A percentile compares a stretch with the other conserved stretches of the same genome.
Evolutionary conservation across 2,888 invertebrate species (phyloP).

Genomic region (Zaprionus obscuricornis): DNA sequence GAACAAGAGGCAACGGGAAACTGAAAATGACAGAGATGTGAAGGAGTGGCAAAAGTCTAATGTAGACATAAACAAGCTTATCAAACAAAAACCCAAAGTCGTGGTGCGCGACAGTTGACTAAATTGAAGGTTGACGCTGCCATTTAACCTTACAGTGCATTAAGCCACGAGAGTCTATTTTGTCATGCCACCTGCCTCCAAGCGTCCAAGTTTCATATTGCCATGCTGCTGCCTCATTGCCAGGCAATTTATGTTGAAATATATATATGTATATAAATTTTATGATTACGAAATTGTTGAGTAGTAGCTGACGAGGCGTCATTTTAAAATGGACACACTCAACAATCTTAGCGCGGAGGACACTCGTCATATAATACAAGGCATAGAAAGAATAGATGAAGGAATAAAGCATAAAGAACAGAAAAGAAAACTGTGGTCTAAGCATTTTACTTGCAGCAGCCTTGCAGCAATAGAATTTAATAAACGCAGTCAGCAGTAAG

Average conservation of each 20-base stretch:
- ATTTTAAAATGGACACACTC: constrained; percentile 29
- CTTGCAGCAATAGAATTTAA: constrained; percentile 44
- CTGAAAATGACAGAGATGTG: not conserved
- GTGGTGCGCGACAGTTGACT: constrained; percentile 15
- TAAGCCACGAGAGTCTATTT: too few species aligned
- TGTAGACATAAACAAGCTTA: constrained; percentile 71
- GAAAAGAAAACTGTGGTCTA: constrained; percentile 28
- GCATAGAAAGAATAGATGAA: not conserved
- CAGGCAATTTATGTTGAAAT: too few species aligned
- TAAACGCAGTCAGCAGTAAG: too few species aligned
- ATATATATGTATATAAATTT: too few species aligned
- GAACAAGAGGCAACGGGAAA: too few species aligned
- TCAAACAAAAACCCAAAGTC: constrained; percentile 13
- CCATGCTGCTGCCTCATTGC: too few species aligned
- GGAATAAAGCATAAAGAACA: not conserved
- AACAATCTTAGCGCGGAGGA: too few species aligned
- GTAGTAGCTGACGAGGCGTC: constrained; percentile 56
- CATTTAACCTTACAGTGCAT: constrained; percentile 57
- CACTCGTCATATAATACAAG: too few species aligned
- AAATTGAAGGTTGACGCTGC: constrained; percentile 56
- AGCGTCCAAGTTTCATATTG: too few species aligned
- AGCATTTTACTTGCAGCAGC: constrained; percentile 33
- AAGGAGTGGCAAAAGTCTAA: constrained; percentile 37
- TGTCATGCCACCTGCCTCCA: too few species aligned
- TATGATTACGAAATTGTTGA: constrained; percentile 24